phyloP scores from a whole-genome alignment of 2,797 vertebrate species.

The Girardinus metallicus region DNA sequence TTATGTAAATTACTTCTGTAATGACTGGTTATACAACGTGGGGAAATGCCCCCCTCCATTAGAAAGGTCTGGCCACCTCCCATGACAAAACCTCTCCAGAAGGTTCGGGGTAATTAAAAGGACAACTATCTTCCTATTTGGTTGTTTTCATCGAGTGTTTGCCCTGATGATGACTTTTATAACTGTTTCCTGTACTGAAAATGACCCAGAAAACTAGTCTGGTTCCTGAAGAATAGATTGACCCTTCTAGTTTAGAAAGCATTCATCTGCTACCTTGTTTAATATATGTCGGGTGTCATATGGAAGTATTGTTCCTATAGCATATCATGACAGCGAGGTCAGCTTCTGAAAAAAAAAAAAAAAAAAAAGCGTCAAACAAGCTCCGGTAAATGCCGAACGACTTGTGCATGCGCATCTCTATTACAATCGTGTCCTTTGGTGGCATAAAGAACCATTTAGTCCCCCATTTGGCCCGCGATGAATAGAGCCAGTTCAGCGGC shows the following conservation, averaged over 20 bases:
- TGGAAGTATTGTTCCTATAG: neutral
- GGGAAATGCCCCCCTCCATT: neutral
- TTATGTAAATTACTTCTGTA: neutral
- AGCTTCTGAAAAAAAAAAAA: conserved; percentile 43
- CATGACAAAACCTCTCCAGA: neutral
- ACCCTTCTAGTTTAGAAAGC: neutral
- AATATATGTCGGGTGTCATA: neutral
- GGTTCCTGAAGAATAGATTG: neutral
- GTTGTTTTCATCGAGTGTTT: neutral
- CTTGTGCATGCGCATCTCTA: conserved; percentile 63
- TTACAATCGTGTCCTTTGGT: conserved; percentile 73
- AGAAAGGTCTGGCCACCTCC: neutral
- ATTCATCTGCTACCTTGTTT: neutral
- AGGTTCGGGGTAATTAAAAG: neutral
- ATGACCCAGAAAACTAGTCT: neutral
- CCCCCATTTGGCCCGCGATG: conserved; percentile 75
- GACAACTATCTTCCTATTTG: neutral
- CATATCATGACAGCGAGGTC: conserved; percentile 44
- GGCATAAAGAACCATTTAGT: conserved; percentile 79
- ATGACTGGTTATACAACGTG: neutral
- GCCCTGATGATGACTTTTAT: neutral
- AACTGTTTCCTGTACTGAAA: neutral
- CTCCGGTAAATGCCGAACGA: conserved; percentile 56
- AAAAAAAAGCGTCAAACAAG: conserved; percentile 36
- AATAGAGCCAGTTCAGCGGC: conserved; percentile 86